Percentiles rank a stretch among this genome's conserved stretches.
These are phyloP conservation scores for Danionella dracula DNA, from an alignment of 2,797 vertebrate genomes.

Conservation along the genomic window DNA sequence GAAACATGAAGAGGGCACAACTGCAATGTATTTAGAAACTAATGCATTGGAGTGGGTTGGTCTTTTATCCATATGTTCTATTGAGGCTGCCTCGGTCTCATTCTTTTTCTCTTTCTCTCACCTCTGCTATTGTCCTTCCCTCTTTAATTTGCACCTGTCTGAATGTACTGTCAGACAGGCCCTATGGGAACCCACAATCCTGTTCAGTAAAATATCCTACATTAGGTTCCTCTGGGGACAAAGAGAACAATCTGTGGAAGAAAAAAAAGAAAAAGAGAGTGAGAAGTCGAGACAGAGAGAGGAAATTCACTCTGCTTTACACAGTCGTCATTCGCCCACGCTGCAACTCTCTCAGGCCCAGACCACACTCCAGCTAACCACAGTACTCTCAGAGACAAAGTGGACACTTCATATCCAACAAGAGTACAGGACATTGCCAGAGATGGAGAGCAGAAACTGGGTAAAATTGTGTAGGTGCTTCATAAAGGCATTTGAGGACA, in stretches of 20 bases:
- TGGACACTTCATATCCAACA: slow-evolving; percentile 21
- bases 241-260: neutral
- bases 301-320: slow-evolving; percentile 28
- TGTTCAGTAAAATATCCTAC: slow-evolving; percentile 32
- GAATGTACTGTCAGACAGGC: slow-evolving; percentile 18
- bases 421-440: neutral
- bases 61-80: slow-evolving; percentile 3
- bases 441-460: neutral
- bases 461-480: neutral
- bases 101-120: slow-evolving; percentile 12
- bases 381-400: slow-evolving; percentile 27
- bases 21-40: neutral
- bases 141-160: slow-evolving; percentile 49
- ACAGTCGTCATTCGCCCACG: slow-evolving; percentile 27
- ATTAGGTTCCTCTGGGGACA: slow-evolving; percentile 27
- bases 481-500: neutral
- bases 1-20: neutral
- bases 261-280: neutral
- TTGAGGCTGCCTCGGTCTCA: slow-evolving; percentile 24
- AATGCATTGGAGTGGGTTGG: neutral
- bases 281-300: slow-evolving; percentile 12
- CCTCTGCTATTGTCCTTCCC: slow-evolving; percentile 23
- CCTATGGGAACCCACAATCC: slow-evolving; percentile 33
- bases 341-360: slow-evolving; percentile 24
- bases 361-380: slow-evolving; percentile 14